Base-by-base conservation (phyloP, 2,797 vertebrate species). In the Lepus oiostolus region DNA sequence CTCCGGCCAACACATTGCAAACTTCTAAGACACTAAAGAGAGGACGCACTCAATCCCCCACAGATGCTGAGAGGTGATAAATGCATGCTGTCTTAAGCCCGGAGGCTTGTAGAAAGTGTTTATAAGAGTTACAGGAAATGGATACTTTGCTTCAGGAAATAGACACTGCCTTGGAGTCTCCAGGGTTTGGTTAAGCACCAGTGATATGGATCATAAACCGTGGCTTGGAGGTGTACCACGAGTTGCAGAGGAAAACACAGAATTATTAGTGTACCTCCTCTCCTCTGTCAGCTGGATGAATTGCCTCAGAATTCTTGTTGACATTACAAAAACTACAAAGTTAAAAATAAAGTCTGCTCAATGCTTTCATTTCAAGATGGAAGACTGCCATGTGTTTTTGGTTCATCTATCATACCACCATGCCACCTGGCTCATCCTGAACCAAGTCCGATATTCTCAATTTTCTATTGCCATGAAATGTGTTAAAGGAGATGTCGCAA, bases 301-400 rank as follows among this genome's bases (percentile, higher is more conserved):
- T 9, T 83, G 32, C 30, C 19, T 88, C 63, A 35, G 38, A 80
- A 47, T 83, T 89, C 52, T 54, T 24, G 2, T 38, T 67, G 70
- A 35, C 47, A 32, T 50, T 71, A n/a, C 8, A 54, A 6, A 30
- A 63, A 70, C 54, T 50, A 76, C n/a, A 80, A 67, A 85, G 26
- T 63, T 90, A 83, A 93, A 97, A 88, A 81, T 88, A 91, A 95
- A 91, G 91, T 32, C 68, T 54, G 60, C 67, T 88, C 26, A 16
- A 52, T 83, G 70, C 14, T 32, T 62, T 13, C 4, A 68, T 35
- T 74, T 52, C 12, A 0, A 21, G 63, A 26, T 75, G 60, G 50
- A 88, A 85, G 11, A 54, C n/a, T 9, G 63, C 52, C 75, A 12
- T 70, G 22, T 67, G 70, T 88, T 86, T 95, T 63, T 38, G 26